A percentile compares a stretch with the other conserved stretches of the same genome.
phyloP scores from a whole-genome alignment of 2,888 invertebrate genomes.

The Nebria salina region DNA sequence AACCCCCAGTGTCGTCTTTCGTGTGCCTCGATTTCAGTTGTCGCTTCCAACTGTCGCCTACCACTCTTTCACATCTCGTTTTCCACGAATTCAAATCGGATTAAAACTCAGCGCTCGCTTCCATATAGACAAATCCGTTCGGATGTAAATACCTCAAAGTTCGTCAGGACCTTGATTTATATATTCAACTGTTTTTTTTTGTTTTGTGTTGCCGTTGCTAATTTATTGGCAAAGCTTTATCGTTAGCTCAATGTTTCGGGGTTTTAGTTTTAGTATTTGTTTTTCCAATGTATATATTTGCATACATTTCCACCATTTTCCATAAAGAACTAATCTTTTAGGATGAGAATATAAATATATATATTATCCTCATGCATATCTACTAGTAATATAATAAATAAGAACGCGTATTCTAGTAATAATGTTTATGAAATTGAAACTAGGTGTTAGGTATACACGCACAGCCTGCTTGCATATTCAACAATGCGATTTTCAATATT shows the following conservation, averaged over 20 bases:
- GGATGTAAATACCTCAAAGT: conserved; percentile 34
- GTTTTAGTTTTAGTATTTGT: conserved; percentile 32
- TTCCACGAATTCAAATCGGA: conserved; percentile 37
- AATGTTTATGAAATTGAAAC: not conserved
- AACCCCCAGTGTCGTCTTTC: conserved; percentile 19
- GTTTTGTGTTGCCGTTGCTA: conserved; percentile 17
- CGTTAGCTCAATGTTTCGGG: conserved; percentile 23
- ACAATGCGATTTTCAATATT: conserved; percentile 46
- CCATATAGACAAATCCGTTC: conserved; percentile 35
- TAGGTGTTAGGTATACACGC: conserved; percentile 15
- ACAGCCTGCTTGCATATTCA: conserved; percentile 39
- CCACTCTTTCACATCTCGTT: not conserved
- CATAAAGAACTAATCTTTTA: not conserved
- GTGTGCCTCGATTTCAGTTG: conserved; percentile 15
- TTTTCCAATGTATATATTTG: conserved; percentile 27
- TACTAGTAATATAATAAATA: too few species aligned
- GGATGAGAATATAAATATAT: too few species aligned
- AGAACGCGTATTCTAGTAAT: too few species aligned
- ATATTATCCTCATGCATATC: too few species aligned
- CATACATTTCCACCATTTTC: conserved; percentile 11
- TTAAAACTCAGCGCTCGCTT: conserved; percentile 24
- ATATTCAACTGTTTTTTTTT: conserved; percentile 42
- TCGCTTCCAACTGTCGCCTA: conserved; percentile 37
- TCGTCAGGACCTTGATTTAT: conserved; percentile 33
- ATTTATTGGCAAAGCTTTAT: conserved; percentile 37